phyloP scores from a whole-genome alignment of 2,113 vertebrate species.

The Egretta garzetta region DNA sequence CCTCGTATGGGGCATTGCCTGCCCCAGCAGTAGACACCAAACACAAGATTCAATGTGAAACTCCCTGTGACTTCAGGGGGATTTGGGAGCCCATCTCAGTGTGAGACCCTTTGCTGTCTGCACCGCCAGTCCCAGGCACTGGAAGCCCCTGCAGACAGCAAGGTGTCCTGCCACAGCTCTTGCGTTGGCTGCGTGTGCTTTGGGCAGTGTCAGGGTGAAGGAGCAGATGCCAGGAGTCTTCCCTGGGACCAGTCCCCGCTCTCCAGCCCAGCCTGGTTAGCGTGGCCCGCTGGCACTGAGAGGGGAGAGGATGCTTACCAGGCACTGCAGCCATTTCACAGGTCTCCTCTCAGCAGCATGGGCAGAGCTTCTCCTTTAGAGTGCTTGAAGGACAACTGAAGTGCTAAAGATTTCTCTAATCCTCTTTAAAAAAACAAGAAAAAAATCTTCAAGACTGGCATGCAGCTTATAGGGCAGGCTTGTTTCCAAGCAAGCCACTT shows the following conservation, averaged over 20 bases:
- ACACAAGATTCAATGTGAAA: background rate
- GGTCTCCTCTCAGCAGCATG: background rate
- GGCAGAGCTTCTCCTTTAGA: background rate
- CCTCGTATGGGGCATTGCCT: rapidly evolving
- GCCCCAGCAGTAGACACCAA: background rate
- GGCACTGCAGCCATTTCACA: rapidly evolving
- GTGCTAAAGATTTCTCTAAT: background rate
- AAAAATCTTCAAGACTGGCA: background rate
- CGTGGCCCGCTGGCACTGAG: no score
- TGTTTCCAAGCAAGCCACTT: background rate
- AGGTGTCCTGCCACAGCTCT: background rate
- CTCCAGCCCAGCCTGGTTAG: background rate
- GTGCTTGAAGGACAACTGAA: background rate
- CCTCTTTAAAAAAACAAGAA: background rate
- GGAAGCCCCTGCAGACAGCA: background rate
- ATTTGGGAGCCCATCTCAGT: background rate
- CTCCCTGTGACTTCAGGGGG: background rate
- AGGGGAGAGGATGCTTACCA: background rate
- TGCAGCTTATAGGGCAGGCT: background rate
- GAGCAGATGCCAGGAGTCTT: background rate
- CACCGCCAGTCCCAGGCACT: background rate
- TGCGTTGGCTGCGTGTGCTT: rapidly evolving
- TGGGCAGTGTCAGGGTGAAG: background rate
- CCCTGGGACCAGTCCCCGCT: background rate
- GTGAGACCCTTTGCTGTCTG: background rate